Evolutionary conservation across 2,888 invertebrate genomes (phyloP).

Genomic region (Taenaris catops): DNA sequence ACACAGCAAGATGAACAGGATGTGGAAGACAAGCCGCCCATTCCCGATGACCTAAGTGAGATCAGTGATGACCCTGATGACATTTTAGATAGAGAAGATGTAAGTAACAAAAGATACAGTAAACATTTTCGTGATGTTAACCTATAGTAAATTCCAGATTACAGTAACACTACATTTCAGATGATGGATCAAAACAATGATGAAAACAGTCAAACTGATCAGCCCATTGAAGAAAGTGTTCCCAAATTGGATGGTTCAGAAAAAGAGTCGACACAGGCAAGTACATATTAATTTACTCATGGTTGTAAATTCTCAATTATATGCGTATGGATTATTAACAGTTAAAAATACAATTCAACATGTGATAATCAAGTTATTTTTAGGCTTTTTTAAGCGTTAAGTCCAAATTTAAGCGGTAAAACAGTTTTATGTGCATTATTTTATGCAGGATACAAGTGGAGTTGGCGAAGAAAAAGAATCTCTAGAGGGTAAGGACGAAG

Average conservation of each 20-base stretch:
- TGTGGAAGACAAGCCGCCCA: slow-evolving; percentile 70
- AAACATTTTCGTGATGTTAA: slow-evolving; percentile 1
- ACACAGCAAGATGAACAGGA: slow-evolving; percentile 56
- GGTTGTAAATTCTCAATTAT: too few relatives aligned
- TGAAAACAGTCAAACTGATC: slow-evolving; percentile 58
- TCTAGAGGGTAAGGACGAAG: slow-evolving; percentile 82
- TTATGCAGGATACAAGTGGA: slow-evolving; percentile 56
- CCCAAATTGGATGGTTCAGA: slow-evolving; percentile 55
- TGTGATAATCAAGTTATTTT: too few relatives aligned
- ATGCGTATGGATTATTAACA: too few relatives aligned
- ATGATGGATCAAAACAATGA: slow-evolving; percentile 65
- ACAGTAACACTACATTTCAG: too few relatives aligned
- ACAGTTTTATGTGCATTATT: too few relatives aligned
- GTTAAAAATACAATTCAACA: too few relatives aligned
- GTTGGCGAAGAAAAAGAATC: slow-evolving; percentile 62
- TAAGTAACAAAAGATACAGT: slow-evolving; percentile 33
- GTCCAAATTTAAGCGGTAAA: too few relatives aligned
- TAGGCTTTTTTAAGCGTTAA: too few relatives aligned
- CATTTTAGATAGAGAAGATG: slow-evolving; percentile 89
- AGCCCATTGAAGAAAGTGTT: slow-evolving; percentile 43
- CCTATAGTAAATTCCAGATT: too few relatives aligned
- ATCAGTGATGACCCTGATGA: slow-evolving; percentile 95
- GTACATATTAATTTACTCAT: too few relatives aligned
- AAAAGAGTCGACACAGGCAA: slow-evolving; percentile 65
- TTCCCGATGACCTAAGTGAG: slow-evolving; percentile 89